phyloP scores from a whole-genome alignment of 2,888 invertebrate genomes.

The Lottia scabra region DNA sequence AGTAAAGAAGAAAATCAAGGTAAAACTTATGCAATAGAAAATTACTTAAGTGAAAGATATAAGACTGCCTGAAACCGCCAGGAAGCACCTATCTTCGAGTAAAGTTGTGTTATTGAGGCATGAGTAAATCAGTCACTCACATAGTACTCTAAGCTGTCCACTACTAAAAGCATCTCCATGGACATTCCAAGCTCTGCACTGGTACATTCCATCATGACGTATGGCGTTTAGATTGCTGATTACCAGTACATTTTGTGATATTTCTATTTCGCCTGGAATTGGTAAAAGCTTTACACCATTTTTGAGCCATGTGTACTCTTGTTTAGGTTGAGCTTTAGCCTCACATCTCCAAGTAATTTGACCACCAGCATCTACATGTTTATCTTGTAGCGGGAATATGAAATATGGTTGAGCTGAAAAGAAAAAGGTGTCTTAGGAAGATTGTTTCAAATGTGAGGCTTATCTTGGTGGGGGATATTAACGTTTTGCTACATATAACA shows the following conservation, averaged over 20 bases:
- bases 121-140: slow-evolving; percentile 71
- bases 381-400: slow-evolving; percentile 43
- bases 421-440: no score
- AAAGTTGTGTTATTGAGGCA: neutral
- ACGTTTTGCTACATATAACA: no score
- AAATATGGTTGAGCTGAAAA: slow-evolving; percentile 51
- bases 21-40: no score
- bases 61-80: no score
- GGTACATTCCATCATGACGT: slow-evolving; percentile 92
- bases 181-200: slow-evolving; percentile 91
- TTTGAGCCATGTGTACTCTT: slow-evolving; percentile 43
- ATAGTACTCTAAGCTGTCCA: slow-evolving; percentile 87
- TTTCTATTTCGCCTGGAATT: slow-evolving; percentile 32
- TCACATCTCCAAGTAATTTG: slow-evolving; percentile 50
- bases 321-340: slow-evolving; percentile 40
- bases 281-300: slow-evolving; percentile 31
- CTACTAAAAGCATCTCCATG: slow-evolving; percentile 87
- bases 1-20: no score
- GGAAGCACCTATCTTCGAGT: no score
- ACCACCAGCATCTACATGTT: slow-evolving; percentile 47
- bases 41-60: neutral
- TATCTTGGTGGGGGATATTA: no score
- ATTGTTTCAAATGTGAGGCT: no score
- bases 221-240: slow-evolving; percentile 37
- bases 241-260: slow-evolving; percentile 36